A percentile compares a stretch with the other conserved stretches of the same genome.
Evolutionary conservation across 2,797 vertebrate species (phyloP).

Genomic region (Sebastes cheni): DNA sequence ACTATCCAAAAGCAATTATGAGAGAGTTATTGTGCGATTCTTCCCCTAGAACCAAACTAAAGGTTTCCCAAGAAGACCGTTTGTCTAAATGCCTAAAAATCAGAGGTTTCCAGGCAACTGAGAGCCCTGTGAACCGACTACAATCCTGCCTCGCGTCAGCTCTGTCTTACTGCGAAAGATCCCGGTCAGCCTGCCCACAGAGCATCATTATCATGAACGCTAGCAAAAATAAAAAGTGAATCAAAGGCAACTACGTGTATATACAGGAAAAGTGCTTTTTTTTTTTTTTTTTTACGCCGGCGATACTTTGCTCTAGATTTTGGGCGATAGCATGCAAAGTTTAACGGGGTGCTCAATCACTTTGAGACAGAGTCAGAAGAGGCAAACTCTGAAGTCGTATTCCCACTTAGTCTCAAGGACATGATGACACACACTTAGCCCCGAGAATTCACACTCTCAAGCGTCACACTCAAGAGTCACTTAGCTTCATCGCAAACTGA

Average conservation of each 20-base stretch:
- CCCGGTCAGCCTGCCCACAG: too few species aligned
- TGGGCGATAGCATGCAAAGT: conserved; percentile 20
- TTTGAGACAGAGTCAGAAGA: conserved; percentile 35
- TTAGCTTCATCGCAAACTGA: conserved; percentile 62
- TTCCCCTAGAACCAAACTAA: neutral
- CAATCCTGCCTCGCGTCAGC: neutral
- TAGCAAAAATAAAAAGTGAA: neutral
- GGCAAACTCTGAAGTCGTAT: conserved; percentile 48
- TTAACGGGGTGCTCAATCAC: conserved; percentile 38
- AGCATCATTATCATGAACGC: neutral
- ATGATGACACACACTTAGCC: conserved; percentile 64
- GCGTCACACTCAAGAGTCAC: conserved; percentile 63
- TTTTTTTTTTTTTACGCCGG: neutral
- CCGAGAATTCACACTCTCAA: conserved; percentile 46
- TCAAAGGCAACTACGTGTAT: neutral
- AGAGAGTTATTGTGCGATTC: neutral
- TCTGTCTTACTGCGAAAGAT: neutral
- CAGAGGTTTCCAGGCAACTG: neutral
- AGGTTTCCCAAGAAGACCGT: neutral
- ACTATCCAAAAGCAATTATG: neutral
- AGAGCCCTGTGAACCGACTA: neutral
- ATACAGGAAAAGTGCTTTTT: neutral
- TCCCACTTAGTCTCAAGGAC: conserved; percentile 72
- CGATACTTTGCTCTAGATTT: neutral
- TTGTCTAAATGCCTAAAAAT: neutral